Conservation (phyloP, 2,113 vertebrate genomes). For the Nothoprocta pentlandii region DNA sequence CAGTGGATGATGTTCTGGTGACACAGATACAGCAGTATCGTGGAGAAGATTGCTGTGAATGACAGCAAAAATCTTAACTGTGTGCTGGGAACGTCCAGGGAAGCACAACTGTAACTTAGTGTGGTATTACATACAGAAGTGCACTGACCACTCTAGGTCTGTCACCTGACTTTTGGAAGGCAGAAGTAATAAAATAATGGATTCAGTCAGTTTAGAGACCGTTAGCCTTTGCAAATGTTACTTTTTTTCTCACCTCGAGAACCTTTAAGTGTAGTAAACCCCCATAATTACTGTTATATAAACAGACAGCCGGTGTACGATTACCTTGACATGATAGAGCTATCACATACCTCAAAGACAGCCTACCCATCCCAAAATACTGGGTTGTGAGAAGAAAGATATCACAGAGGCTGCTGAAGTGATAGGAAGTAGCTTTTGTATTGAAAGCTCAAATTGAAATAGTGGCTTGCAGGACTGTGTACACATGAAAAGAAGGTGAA, state of each 20-base stretch:
- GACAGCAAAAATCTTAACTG: neutral
- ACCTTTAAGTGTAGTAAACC: neutral
- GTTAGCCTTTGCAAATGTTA: neutral
- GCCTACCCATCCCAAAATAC: neutral
- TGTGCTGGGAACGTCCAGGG: neutral
- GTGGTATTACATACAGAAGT: neutral
- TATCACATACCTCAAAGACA: neutral
- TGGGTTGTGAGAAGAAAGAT: neutral
- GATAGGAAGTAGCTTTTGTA: neutral
- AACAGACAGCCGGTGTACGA: neutral
- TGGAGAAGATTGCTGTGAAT: neutral
- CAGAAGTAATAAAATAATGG: neutral
- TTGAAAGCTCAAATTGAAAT: neutral
- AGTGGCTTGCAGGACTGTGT: rapidly evolving
- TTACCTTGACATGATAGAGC: neutral
- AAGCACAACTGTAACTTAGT: neutral
- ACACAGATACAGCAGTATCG: neutral
- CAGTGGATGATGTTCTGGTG: rapidly evolving
- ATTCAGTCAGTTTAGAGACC: neutral
- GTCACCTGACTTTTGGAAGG: neutral
- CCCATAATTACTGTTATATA: neutral
- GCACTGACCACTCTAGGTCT: rapidly evolving
- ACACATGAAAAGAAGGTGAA: neutral
- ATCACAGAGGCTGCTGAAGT: neutral
- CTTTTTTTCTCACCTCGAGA: neutral